phyloP scores from a whole-genome alignment of 2,113 vertebrate genomes.

The Dromas ardeola region DNA sequence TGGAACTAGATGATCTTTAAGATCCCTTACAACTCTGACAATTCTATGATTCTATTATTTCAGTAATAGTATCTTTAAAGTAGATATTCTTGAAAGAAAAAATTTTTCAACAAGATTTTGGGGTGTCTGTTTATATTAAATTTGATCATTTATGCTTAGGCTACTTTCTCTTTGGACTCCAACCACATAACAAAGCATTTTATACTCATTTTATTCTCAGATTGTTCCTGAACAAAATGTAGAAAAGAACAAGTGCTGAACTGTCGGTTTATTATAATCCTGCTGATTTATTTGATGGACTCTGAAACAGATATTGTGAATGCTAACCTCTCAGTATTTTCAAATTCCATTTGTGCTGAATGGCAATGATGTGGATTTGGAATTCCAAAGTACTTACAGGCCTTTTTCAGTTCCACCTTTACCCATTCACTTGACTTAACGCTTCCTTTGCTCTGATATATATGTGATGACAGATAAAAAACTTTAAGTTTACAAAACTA shows the following conservation, averaged over 20 bases:
- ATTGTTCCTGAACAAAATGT: neutral
- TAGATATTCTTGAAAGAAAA: neutral
- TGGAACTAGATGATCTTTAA: too few species aligned
- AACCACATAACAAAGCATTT: neutral
- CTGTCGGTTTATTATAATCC: neutral
- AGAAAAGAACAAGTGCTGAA: neutral
- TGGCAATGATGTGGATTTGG: neutral
- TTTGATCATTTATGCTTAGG: neutral
- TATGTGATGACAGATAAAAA: neutral
- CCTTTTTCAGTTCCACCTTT: neutral
- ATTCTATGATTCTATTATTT: too few species aligned
- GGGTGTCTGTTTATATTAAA: neutral
- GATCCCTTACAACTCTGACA: too few species aligned
- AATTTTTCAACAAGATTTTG: neutral
- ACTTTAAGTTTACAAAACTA: neutral
- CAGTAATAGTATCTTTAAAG: neutral
- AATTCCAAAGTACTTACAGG: neutral
- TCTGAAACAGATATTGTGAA: neutral
- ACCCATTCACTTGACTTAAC: neutral
- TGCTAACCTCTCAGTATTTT: neutral
- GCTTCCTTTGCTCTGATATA: neutral
- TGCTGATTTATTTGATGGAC: neutral
- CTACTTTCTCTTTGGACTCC: neutral
- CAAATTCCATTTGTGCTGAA: neutral
- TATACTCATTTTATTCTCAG: neutral